Base-by-base conservation (phyloP, 2,888 invertebrate species). In the Incurvaria masculella region DNA sequence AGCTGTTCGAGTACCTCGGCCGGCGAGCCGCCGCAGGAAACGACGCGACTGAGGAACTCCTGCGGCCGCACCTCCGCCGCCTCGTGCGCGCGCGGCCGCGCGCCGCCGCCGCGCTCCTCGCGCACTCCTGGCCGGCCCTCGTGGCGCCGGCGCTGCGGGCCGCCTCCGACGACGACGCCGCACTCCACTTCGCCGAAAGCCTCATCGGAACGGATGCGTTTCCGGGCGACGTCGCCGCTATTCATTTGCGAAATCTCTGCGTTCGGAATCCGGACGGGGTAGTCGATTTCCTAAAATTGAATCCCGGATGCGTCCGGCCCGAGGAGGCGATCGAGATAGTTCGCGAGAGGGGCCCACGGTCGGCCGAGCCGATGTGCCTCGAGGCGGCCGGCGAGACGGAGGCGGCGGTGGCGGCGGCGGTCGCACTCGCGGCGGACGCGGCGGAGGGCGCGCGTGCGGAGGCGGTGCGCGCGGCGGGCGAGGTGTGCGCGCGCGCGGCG, bases 321-420 rank as follows among this genome's bases (percentile, higher is more conserved):
- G 78, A 78, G 55, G 68, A 70, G 17, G 75, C 78, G 26, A 58
- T 78, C 17, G 55, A 55, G 4, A 59, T 66, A 16, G 65, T 76
- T 39, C 63, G 62, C 21, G 65, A 65, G 48, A 55, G 60, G 38
- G 67, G 65, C 2, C 64, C 65, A 5, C 50, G 50, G 16, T 65
- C 66, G 19, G 75, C 75, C 4, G 75, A 70, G 56, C 68, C 78
- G 19, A 46, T 54, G 19, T 75, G 76, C 49, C 62, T 78, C 27
- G 79, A 78, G 56, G 69, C 72, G 26, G 60, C 61, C 41, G 78
- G 79, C 19, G 79, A 78, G 55, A 61, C 66, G 40, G 55, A 57
- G 45, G 72, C 61, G 14, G 79, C 78, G 19, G 63, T 78, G 18
- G 68, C 70, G 38, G 63, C 62, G 16, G 56, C 70, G 2, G 56